Conservation (phyloP, 2,888 invertebrate genomes). For the Smittia sp. region DNA sequence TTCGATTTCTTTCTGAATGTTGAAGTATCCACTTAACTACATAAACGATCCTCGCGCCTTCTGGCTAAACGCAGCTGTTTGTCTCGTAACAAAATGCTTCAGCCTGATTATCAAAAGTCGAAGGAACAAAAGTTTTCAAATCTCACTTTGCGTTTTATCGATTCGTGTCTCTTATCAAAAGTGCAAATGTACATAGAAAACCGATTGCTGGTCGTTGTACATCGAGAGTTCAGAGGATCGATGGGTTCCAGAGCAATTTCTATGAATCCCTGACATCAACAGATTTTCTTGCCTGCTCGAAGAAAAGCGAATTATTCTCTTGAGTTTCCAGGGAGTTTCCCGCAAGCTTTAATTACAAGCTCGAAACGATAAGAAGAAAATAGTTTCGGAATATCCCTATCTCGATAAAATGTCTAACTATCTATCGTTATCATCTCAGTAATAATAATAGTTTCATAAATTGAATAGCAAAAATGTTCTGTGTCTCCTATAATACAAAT, state of each 20-base stretch:
- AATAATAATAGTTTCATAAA: constrained; percentile 13
- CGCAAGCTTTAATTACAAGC: background rate
- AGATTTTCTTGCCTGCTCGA: background rate
- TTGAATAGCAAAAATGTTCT: constrained; percentile 19
- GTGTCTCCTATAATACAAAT: constrained; percentile 20
- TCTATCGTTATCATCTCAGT: background rate
- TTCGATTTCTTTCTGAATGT: background rate
- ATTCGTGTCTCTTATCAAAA: background rate
- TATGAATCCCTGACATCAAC: background rate
- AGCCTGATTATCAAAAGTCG: background rate
- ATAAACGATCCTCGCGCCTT: background rate
- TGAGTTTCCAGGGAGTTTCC: too few relatives aligned
- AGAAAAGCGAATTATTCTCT: background rate
- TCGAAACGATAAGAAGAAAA: background rate
- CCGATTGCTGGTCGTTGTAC: constrained; percentile 10
- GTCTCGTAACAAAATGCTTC: background rate
- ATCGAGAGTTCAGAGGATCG: background rate
- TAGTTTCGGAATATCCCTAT: background rate
- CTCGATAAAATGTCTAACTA: background rate
- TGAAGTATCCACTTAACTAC: background rate
- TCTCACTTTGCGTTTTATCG: background rate
- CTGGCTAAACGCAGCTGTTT: background rate
- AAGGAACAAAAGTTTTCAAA: constrained; percentile 1
- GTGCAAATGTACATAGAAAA: constrained; percentile 9
- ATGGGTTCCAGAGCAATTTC: background rate